These are phyloP conservation scores for Sarcophaga peregrina DNA, from an alignment of 1,140 invertebrate genomes.

Conservation along the genomic window DNA sequence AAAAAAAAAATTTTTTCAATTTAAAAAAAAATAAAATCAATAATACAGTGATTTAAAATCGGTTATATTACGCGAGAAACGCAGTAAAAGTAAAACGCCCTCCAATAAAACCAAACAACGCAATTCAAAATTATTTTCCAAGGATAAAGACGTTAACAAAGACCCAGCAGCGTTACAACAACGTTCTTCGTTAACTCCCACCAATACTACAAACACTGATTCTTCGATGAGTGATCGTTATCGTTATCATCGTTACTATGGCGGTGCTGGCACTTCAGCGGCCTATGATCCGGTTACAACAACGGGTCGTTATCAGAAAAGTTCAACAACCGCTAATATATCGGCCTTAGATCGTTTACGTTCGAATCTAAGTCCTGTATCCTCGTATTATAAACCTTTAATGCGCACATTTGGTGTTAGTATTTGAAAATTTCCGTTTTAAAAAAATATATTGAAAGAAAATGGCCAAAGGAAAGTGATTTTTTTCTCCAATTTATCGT, in stretches of 20 bases:
- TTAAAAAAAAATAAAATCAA: neutral
- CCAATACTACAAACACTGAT: conserved; percentile 11
- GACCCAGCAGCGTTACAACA: neutral
- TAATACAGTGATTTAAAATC: conserved; percentile 27
- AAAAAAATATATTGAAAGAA: neutral
- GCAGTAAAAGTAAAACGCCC: conserved; percentile 21
- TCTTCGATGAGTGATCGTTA: conserved; percentile 61
- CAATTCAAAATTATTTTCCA: conserved; percentile 27
- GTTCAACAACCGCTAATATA: conserved; percentile 57
- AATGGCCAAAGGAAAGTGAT: conserved; percentile 3
- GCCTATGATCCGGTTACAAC: conserved; percentile 48
- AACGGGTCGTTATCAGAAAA: conserved; percentile 60
- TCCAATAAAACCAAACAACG: conserved; percentile 27
- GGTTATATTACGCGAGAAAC: conserved; percentile 26
- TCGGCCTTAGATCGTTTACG: conserved; percentile 63
- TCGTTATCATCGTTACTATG: conserved; percentile 61
- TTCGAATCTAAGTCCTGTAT: conserved; percentile 63
- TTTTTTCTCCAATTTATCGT: neutral
- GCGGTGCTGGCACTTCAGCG: conserved; percentile 44
- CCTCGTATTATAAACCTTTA: conserved; percentile 63
- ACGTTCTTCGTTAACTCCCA: conserved; percentile 27
- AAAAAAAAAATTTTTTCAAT: neutral
- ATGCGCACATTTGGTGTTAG: conserved; percentile 62
- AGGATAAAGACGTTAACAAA: conserved; percentile 26
- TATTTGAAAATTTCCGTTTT: conserved; percentile 48